Percentiles rank a stretch among this genome's conserved stretches.
Evolutionary conservation across 2,113 vertebrate genomes (phyloP).

Genomic region (Tetrao urogallus): DNA sequence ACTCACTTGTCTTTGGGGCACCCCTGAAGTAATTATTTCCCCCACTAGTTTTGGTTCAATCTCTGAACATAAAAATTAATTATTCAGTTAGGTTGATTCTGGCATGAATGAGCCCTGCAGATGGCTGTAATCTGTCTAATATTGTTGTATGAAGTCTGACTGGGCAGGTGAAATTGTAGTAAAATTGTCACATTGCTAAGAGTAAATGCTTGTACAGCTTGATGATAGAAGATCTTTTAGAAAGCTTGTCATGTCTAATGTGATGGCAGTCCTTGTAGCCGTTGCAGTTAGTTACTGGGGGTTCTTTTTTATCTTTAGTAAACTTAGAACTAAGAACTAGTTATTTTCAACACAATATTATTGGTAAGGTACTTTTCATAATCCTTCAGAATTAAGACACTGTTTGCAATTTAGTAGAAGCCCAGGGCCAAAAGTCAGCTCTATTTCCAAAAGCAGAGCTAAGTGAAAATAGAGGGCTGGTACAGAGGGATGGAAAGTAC

Average conservation of each 20-base stretch:
- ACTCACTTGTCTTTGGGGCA: neutral
- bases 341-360: neutral
- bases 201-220: neutral
- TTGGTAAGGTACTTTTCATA: neutral
- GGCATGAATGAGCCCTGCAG: accelerated
- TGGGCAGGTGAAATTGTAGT: neutral
- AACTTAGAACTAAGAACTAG: neutral
- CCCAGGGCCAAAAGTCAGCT: neutral
- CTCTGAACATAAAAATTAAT: neutral
- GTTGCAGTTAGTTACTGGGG: neutral
- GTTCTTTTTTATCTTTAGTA: neutral
- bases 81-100: neutral
- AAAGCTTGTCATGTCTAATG: neutral
- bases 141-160: neutral
- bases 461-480: neutral
- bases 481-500: neutral
- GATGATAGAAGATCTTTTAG: neutral
- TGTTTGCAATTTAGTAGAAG: neutral
- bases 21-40: neutral
- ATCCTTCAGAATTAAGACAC: neutral
- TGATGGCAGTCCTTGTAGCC: neutral
- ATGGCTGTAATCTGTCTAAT: neutral
- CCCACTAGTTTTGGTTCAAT: neutral
- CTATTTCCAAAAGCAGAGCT: neutral
- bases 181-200: neutral